Percentiles rank a stretch among this genome's conserved stretches.
These are phyloP conservation scores for Rhynchonema sp. DNA, from an alignment of 2,888 invertebrate genomes.

Conservation along the genomic window DNA sequence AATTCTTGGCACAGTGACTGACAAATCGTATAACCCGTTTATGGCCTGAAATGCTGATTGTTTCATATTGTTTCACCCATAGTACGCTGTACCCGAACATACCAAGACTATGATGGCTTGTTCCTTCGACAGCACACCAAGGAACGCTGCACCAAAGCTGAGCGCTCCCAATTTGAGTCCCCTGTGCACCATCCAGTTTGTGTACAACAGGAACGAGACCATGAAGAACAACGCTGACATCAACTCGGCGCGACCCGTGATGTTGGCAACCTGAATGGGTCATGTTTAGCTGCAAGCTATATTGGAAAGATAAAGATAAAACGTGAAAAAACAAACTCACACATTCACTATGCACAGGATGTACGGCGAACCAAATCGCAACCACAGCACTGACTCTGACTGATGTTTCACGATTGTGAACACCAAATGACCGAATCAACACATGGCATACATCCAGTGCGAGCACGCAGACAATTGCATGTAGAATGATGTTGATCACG, in stretches of 20 bases:
- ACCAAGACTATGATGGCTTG: constrained; percentile 49
- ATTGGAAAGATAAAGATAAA: not conserved
- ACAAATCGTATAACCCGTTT: no score
- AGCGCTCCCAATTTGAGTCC: not conserved
- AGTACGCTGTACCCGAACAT: no score
- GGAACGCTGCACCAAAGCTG: not conserved
- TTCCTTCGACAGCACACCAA: constrained; percentile 60
- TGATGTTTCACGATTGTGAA: constrained; percentile 6
- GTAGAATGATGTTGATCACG: constrained; percentile 51
- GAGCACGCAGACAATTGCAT: constrained; percentile 41
- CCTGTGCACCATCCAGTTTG: not conserved
- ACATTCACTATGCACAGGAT: constrained; percentile 80
- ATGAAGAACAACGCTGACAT: constrained; percentile 59
- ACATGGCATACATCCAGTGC: constrained; percentile 9
- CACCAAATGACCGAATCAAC: not conserved
- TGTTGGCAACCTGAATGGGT: constrained; percentile 54
- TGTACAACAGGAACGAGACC: constrained; percentile 40
- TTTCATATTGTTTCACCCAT: no score
- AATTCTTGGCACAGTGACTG: no score
- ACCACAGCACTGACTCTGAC: constrained; percentile 31
- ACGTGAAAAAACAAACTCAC: constrained; percentile 35
- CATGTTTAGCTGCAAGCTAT: no score
- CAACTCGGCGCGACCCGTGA: constrained; percentile 79
- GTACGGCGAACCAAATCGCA: constrained; percentile 59
- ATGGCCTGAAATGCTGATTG: no score